Base-by-base conservation (phyloP, 2,888 invertebrate genomes). In the Cinara cedri region DNA sequence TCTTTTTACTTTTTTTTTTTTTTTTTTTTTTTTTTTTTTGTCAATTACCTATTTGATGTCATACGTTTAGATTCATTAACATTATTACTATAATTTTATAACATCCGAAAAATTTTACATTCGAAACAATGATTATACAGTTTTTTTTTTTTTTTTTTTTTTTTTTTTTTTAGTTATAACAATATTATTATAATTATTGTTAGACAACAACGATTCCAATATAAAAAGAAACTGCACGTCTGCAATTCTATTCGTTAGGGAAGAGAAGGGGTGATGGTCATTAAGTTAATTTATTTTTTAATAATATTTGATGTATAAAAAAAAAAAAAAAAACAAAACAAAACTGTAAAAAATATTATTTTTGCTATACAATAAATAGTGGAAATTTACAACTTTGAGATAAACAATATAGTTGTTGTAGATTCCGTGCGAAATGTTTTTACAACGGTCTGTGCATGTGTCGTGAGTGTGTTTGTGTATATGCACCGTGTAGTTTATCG, bases 321-420 rank as follows among this genome's bases (percentile, higher is more conserved):
- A 49, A 13, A 49, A 49, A 13, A 49, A 49, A 13, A 49, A 34
- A 34, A 34, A 34, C 3, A 34, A 54, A 63, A 26, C 10, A 70
- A 42, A 68, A 65, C 10, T 24, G 55, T 65, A 44, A 57, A n/a
- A n/a, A 76, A 26, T 57, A 57, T 51, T n/a, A 63, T 14, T 34
- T 60, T 68, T 21, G 44, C 66, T 76, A 46, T 66, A 66, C 76
- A 65, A 34, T 46, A 76, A 55, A 57, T 44, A 76, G 19, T 57
- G 66, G 65, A 76, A 65, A 76, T 76, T 57, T 76, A 76, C 54
- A 66, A 76, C 46, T 66, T 51, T 14, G 1, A 34, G 34, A 75
- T 24, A n/a, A 21, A 65, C 21, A 14, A 65, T 44, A 19, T 8
- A 24, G 9, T 42, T 16, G 49, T 72, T 49, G 26, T 21, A 21